phyloP scores from a whole-genome alignment of 2,797 vertebrate species.

The Luscinia luscinia region DNA sequence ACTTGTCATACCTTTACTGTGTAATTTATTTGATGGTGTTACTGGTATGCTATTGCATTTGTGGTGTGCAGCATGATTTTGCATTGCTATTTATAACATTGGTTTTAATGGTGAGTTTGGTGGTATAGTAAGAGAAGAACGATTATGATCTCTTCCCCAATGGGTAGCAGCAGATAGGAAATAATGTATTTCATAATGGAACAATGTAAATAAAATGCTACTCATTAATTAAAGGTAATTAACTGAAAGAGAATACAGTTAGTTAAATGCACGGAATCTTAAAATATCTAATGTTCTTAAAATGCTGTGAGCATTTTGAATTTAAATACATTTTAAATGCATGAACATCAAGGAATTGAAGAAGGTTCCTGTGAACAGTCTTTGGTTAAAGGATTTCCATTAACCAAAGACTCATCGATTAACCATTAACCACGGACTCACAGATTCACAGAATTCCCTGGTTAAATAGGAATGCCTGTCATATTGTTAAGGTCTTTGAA shows the following conservation, averaged over 20 bases:
- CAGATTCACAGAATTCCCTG: neutral
- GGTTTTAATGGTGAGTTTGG: conserved; percentile 16
- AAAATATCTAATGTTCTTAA: neutral
- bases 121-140: neutral
- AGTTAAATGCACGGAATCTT: neutral
- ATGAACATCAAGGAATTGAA: neutral
- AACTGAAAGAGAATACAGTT: conserved; percentile 39
- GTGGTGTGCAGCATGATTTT: neutral
- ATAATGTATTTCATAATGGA: conserved; percentile 21
- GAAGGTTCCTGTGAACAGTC: neutral
- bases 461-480: neutral
- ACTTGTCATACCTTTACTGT: neutral
- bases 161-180: neutral
- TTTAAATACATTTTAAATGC: neutral
- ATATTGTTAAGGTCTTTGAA: neutral
- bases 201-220: conserved; percentile 24
- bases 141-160: conserved; percentile 17
- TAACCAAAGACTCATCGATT: neutral
- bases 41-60: neutral
- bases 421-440: neutral
- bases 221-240: neutral
- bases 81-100: neutral
- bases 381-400: neutral
- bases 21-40: neutral
- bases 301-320: neutral